Conservation (phyloP, 2,888 invertebrate genomes). For the Andrena hattorfiana region DNA sequence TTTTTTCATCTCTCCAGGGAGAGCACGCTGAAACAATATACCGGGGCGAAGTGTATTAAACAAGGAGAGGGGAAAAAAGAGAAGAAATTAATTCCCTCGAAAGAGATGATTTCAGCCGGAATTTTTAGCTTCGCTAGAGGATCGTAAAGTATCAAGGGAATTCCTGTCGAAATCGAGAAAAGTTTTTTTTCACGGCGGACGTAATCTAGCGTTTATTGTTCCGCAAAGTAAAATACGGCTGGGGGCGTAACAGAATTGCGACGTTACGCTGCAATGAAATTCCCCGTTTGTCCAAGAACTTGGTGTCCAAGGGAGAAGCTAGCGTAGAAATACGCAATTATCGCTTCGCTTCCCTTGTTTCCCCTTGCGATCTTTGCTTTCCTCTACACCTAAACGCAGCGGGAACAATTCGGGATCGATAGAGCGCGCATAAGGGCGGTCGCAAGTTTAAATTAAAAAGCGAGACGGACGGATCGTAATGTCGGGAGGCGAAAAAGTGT, state of each 20-base stretch:
- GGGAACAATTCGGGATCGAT: neutral
- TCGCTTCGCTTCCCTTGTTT: neutral
- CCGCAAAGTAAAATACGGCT: slow-evolving; percentile 19
- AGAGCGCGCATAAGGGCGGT: neutral
- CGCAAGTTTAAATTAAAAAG: slow-evolving; percentile 9
- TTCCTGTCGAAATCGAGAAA: slow-evolving; percentile 5
- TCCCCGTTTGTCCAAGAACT: slow-evolving; percentile 8
- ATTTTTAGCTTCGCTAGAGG: neutral
- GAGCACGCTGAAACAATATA: neutral
- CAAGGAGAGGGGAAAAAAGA: neutral
- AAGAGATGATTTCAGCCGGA: slow-evolving; percentile 7
- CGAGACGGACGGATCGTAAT: too few relatives aligned
- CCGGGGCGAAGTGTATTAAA: neutral
- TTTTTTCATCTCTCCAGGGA: slow-evolving; percentile 3
- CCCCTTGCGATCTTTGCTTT: neutral
- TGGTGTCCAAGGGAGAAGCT: neutral
- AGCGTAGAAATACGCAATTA: neutral
- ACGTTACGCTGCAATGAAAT: slow-evolving; percentile 24
- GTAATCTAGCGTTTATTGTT: slow-evolving; percentile 19
- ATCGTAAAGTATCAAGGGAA: neutral
- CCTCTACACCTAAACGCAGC: neutral
- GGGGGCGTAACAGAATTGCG: slow-evolving; percentile 12
- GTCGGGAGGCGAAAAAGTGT: slow-evolving; percentile 16
- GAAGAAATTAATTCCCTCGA: neutral
- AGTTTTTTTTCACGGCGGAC: slow-evolving; percentile 3